A percentile compares a stretch with the other conserved stretches of the same genome.
Evolutionary conservation across 2,113 vertebrate genomes (phyloP).

Genomic region (Esox niger): DNA sequence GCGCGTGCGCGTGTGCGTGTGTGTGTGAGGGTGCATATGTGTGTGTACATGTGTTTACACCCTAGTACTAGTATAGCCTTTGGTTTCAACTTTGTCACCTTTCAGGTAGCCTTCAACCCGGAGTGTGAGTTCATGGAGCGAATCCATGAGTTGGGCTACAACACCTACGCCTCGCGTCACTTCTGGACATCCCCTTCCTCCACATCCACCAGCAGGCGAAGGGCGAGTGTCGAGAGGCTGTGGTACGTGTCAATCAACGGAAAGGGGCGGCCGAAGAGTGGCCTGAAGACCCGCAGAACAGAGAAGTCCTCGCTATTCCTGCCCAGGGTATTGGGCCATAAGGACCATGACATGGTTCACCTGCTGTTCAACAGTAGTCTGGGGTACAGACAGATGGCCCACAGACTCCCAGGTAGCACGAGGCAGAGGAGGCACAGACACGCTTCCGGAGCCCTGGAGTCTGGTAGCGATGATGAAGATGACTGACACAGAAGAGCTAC

Average conservation of each 20-base stretch:
- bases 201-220: constrained; percentile 34
- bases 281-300: constrained; percentile 83
- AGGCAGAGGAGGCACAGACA: background rate
- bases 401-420: background rate
- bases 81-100: background rate
- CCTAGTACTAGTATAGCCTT: background rate
- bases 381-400: background rate
- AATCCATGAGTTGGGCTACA: constrained; percentile 85
- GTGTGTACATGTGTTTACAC: background rate
- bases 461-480: no score
- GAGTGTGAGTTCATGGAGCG: constrained; percentile 88
- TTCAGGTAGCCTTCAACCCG: constrained; percentile 77
- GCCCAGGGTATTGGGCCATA: constrained; percentile 82
- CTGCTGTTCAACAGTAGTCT: background rate
- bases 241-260: constrained; percentile 88
- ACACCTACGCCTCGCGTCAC: constrained; percentile 81
- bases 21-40: no score
- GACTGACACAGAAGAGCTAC: no score
- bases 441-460: background rate
- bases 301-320: constrained; percentile 87
- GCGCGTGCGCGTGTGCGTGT: no score
- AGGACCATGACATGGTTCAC: constrained; percentile 79
- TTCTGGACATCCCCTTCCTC: constrained; percentile 60
- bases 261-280: constrained; percentile 84
- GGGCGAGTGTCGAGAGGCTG: constrained; percentile 75